Conservation (phyloP, 2,113 vertebrate genomes). For the Haplotaxodon microlepis region DNA sequence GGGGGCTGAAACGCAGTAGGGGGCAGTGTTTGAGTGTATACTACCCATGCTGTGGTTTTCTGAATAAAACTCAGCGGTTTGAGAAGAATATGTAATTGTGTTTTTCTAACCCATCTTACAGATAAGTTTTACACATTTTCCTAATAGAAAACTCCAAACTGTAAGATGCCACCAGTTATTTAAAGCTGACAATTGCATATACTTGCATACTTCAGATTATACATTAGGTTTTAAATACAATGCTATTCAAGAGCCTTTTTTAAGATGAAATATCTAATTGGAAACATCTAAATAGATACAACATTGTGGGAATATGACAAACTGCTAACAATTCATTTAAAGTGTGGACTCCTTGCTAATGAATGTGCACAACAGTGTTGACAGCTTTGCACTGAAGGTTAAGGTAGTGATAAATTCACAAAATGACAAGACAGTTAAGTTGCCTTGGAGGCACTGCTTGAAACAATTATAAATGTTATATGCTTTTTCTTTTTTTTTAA, state of each 20-base stretch:
- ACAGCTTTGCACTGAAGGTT: neutral
- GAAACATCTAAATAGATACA: neutral
- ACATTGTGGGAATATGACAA: neutral
- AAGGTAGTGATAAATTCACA: neutral
- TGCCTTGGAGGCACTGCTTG: neutral
- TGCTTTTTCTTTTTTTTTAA: neutral
- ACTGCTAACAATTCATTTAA: neutral
- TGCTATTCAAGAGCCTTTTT: neutral
- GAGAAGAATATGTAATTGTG: neutral
- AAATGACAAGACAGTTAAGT: neutral
- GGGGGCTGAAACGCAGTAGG: neutral
- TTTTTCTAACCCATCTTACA: neutral
- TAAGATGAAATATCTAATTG: neutral
- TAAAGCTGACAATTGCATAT: neutral
- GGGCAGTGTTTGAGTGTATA: neutral
- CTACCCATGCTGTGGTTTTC: neutral
- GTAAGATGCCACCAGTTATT: neutral
- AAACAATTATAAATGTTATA: neutral
- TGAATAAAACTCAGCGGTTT: neutral
- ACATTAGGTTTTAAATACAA: neutral
- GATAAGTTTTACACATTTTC: neutral
- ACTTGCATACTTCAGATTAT: neutral
- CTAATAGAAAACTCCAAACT: neutral
- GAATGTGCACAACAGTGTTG: neutral
- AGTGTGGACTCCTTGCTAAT: neutral